These are phyloP conservation scores for Selenia dentaria DNA, from an alignment of 2,888 invertebrate species.

Conservation along the genomic window DNA sequence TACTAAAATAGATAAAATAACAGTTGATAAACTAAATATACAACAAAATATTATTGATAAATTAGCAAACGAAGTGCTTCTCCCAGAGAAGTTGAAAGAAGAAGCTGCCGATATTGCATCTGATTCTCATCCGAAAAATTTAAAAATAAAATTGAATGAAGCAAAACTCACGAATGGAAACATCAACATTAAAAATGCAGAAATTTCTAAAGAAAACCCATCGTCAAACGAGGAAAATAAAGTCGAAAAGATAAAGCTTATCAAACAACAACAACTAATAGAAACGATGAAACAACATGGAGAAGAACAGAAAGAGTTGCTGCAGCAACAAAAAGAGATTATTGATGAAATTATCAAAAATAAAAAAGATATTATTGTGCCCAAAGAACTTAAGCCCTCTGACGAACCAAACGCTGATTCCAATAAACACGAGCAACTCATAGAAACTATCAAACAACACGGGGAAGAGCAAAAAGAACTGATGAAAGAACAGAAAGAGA, in stretches of 20 bases:
- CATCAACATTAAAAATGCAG: slow-evolving; percentile 37
- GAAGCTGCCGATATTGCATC: slow-evolving; percentile 49
- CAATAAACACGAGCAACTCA: slow-evolving; percentile 56
- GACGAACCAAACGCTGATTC: slow-evolving; percentile 15
- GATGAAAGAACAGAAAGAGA: slow-evolving; percentile 87
- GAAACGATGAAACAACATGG: slow-evolving; percentile 88
- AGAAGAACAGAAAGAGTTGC: slow-evolving; percentile 87
- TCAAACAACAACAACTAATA: slow-evolving; percentile 80
- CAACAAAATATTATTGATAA: slow-evolving; percentile 19
- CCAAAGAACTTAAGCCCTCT: slow-evolving; percentile 61
- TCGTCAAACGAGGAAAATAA: slow-evolving; percentile 44
- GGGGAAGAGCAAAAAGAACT: slow-evolving; percentile 88
- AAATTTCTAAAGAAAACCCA: slow-evolving; percentile 37
- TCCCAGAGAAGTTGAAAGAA: slow-evolving; percentile 38
- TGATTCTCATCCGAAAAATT: slow-evolving; percentile 64
- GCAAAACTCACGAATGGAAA: slow-evolving; percentile 48
- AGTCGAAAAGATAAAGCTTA: slow-evolving; percentile 43
- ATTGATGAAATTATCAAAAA: slow-evolving; percentile 85
- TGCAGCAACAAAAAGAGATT: slow-evolving; percentile 88
- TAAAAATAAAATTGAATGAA: slow-evolving; percentile 54
- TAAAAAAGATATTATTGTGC: slow-evolving; percentile 66
- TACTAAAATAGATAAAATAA: slow-evolving; percentile 41
- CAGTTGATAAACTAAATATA: slow-evolving; percentile 32
- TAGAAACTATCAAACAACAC: slow-evolving; percentile 88
- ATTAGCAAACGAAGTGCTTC: slow-evolving; percentile 24